Conservation (phyloP, 2,888 invertebrate genomes). For the Mamestra brassicae region DNA sequence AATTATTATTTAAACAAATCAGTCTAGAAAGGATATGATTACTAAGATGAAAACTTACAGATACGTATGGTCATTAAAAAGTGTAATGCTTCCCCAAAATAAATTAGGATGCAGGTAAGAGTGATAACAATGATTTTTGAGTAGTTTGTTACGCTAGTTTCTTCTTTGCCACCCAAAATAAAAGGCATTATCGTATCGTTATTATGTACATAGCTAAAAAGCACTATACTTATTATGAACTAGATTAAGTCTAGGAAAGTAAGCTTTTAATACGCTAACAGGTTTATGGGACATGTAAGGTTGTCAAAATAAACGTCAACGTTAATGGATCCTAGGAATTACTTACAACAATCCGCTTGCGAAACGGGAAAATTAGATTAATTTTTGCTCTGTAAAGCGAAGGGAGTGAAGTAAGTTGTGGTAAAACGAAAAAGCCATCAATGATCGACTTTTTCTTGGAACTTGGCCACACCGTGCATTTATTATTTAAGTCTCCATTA, state of each 20-base stretch:
- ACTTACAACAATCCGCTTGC: not conserved
- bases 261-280: slow-evolving; percentile 13
- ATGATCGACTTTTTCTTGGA: slow-evolving; percentile 7
- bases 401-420: not conserved
- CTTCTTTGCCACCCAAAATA: not conserved
- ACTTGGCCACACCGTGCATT: slow-evolving; percentile 11
- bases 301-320: slow-evolving; percentile 25
- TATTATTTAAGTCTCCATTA: slow-evolving; percentile 49
- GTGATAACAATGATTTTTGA: too few species aligned
- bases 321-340: slow-evolving; percentile 8
- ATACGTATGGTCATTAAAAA: not conserved
- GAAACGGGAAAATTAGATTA: not conserved
- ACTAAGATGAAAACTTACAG: not conserved
- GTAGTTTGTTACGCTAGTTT: not conserved
- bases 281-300: slow-evolving; percentile 4
- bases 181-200: not conserved
- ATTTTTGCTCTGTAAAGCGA: not conserved
- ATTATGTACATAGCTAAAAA: slow-evolving; percentile 2
- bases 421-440: slow-evolving; percentile 6
- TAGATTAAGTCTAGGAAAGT: slow-evolving; percentile 2
- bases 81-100: not conserved
- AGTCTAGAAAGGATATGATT: not conserved
- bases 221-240: not conserved
- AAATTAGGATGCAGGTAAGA: not conserved
- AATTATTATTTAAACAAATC: too few species aligned